Percentiles rank a stretch among this genome's conserved stretches.
Evolutionary conservation across 2,113 vertebrate genomes (phyloP).

Genomic region (Tricholaema leucomelas): DNA sequence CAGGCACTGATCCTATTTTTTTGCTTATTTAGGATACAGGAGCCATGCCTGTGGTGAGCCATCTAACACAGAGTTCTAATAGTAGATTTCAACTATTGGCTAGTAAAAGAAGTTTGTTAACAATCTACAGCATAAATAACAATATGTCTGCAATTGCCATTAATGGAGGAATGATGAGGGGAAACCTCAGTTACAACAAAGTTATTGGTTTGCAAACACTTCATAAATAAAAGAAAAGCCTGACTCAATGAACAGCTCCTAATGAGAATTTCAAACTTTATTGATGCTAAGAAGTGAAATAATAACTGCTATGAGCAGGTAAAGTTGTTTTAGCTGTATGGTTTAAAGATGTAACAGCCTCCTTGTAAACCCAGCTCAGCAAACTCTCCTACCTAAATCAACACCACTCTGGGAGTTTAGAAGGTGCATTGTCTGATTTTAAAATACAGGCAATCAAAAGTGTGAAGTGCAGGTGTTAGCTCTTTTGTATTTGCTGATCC

Average conservation of each 20-base stretch:
- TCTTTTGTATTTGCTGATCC: background rate
- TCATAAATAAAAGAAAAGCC: background rate
- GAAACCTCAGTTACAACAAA: background rate
- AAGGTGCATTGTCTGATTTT: background rate
- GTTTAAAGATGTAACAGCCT: background rate
- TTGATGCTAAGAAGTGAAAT: background rate
- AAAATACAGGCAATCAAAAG: background rate
- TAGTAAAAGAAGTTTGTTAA: background rate
- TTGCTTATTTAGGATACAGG: background rate
- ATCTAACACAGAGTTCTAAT: background rate
- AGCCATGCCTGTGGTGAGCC: background rate
- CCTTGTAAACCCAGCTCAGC: background rate
- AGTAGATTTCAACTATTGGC: slow-evolving; percentile 8
- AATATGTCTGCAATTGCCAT: background rate
- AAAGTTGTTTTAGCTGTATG: background rate
- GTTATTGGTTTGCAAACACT: background rate
- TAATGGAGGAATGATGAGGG: background rate
- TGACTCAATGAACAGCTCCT: background rate
- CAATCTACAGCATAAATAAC: background rate
- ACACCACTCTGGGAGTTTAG: background rate
- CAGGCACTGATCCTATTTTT: background rate
- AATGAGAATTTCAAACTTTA: background rate
- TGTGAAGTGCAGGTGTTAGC: background rate
- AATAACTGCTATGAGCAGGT: background rate
- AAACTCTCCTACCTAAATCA: background rate